Evolutionary conservation across 2,797 vertebrate species (phyloP).

Genomic region (Acanthopagrus latus): DNA sequence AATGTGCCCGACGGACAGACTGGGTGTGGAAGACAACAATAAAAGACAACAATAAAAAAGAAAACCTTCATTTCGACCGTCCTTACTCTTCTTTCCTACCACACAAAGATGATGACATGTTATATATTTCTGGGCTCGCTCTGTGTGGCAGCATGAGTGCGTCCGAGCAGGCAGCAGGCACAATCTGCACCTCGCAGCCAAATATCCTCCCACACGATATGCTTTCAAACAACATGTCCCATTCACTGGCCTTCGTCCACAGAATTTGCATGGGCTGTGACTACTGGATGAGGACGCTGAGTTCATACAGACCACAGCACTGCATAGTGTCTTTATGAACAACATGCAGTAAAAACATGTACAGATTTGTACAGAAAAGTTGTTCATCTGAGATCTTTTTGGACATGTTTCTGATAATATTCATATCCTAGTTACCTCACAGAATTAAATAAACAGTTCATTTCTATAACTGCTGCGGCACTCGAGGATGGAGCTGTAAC

Average conservation of each 20-base stretch:
- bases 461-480: background rate
- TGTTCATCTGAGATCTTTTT: too few species aligned
- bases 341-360: too few species aligned
- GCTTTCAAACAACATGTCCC: background rate
- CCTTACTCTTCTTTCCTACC: too few species aligned
- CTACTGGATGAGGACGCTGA: constrained; percentile 7
- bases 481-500: too few species aligned
- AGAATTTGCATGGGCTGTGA: background rate
- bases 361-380: too few species aligned
- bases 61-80: too few species aligned
- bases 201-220: constrained; percentile 32
- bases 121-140: too few species aligned
- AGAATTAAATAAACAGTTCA: background rate
- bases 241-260: constrained; percentile 12
- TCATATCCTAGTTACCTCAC: background rate
- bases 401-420: too few species aligned
- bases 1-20: background rate
- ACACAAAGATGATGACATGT: too few species aligned
- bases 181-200: constrained; percentile 20
- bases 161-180: background rate
- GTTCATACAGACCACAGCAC: background rate
- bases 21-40: background rate
- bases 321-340: too few species aligned
- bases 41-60: too few species aligned
- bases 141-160: background rate